Base-by-base conservation (phyloP, 1,140 invertebrate genomes). In the Drosophila athabasca region DNA sequence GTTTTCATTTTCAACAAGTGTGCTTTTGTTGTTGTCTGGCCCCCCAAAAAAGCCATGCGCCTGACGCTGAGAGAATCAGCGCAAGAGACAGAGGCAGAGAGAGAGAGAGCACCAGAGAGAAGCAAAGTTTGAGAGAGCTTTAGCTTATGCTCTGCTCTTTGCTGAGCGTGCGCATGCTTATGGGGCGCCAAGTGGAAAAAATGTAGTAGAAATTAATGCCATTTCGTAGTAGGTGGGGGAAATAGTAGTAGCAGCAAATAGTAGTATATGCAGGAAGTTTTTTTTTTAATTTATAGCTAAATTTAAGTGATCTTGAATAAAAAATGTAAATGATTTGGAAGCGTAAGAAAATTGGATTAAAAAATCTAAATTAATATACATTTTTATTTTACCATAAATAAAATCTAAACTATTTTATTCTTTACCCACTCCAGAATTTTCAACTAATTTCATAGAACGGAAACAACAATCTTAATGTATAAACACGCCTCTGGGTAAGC, bases 1-100 rank as follows among this genome's bases (percentile, higher is more conserved):
- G 87, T 87, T 90, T 88, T 88, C 79, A 68, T 83, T 90, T 90
- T 90, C 88, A 90, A 90, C 88, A 90, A 90, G 88, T 90, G 88
- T 88, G 88, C 79, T 81, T 89, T 89, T 90, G 85, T 79, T 87
- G 79, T 85, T 82, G 78, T 72, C 45, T 51, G 58, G 24, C 24
- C 71, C n/a, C 52, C 48, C 35, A 44, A 53, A 62, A 64, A 60
- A 57, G 57, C 51, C 73, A 88, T 88, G 82, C 81, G 81, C 82
- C 55, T 48, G 41, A 39, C 24, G 2, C 7, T 7, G 6, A 26
- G 15, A 51, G 31, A 54, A 26, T 9, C 29, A 35, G n/a, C n/a
- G n/a, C n/a, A n/a, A n/a, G n/a, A n/a, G 41, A 19, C 17, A 9
- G 29, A 53, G 29, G n/a, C n/a, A 43, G 43, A n/a, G 51, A 48